Base-by-base conservation (phyloP, 2,113 vertebrate genomes). In the Platanista minor region DNA sequence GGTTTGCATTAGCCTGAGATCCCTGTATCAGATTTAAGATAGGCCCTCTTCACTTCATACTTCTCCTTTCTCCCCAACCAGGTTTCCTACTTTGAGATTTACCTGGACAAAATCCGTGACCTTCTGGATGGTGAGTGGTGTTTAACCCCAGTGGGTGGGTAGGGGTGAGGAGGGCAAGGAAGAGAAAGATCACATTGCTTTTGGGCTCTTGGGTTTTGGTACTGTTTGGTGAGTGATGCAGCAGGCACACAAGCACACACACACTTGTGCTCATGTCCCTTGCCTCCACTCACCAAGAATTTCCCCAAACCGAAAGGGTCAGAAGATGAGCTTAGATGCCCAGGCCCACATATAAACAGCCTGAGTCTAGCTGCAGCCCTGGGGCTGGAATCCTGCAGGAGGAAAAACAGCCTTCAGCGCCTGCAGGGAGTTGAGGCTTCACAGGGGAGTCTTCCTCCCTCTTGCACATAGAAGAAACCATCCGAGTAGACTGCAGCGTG, bases 51-150 rank as follows among this genome's bases (percentile, higher is more conserved):
- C 23, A 71, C 20, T 27, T 78, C 33, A n/a, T 31, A 25, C 21
- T 92, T 61, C 59, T 43, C 43, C 21, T 72, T 71, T 87, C 46
- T 96, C 64, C 90, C 62, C 86, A 8, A 31, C 1, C 59, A 99
- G 99, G 99, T 99, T 71, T 99, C 99, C 96, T 99, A 99, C 98
- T 99, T 99, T 98, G 99, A 99, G 96, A 99, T 99, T 98, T 99
- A 99, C 97, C 98, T 99, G 99, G 99, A 99, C 97, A 99, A 99
- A 98, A 99, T 99, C 85, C 99, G 99, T 71, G 99, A 99, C 97
- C 99, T 99, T 91, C 98, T 99, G 89, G 99, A 99, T 95, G 99
- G 99, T 99, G 95, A 97, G 99, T 99, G 75, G 10, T 54, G 12
- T 59, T 64, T 46, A 31, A 31, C 21, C 8, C 43, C 20, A 21